phyloP scores from a whole-genome alignment of 2,888 invertebrate species.

The Trypoxylon attenuatum region DNA sequence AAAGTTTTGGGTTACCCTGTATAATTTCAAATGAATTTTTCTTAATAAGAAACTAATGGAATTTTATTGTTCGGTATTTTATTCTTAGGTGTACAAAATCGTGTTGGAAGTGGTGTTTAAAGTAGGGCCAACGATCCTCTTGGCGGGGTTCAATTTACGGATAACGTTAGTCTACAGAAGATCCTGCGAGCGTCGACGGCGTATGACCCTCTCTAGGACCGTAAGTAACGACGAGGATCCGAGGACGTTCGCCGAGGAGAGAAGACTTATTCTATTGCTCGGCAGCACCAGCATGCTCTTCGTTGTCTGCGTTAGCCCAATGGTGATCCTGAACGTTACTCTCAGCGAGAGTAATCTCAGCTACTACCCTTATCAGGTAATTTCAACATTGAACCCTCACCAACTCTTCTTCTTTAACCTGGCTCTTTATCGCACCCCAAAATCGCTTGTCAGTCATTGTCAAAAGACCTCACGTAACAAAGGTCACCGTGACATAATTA shows the following conservation, averaged over 20 bases:
- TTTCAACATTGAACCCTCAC: not conserved
- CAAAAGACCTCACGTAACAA: too few relatives aligned
- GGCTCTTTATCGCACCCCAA: too few relatives aligned
- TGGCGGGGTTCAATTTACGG: slow-evolving; percentile 80
- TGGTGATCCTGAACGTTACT: slow-evolving; percentile 83
- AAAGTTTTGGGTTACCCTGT: too few relatives aligned
- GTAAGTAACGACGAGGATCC: slow-evolving; percentile 79
- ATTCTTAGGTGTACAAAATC: slow-evolving; percentile 78
- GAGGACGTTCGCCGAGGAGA: slow-evolving; percentile 81
- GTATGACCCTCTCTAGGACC: slow-evolving; percentile 80
- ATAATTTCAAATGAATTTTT: not conserved
- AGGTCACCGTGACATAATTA: too few relatives aligned
- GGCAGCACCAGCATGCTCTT: slow-evolving; percentile 82
- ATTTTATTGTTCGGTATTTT: too few relatives aligned
- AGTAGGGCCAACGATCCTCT: slow-evolving; percentile 80
- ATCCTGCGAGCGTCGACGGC: slow-evolving; percentile 80
- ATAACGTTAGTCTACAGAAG: slow-evolving; percentile 82
- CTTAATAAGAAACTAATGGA: not conserved
- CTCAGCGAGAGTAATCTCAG: slow-evolving; percentile 79
- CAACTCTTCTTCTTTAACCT: not conserved
- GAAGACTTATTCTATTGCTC: slow-evolving; percentile 79
- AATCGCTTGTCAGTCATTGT: too few relatives aligned
- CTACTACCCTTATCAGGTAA: slow-evolving; percentile 80
- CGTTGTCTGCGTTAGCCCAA: slow-evolving; percentile 82
- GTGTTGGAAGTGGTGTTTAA: slow-evolving; percentile 81